These are phyloP conservation scores for Tanypteryx hageni DNA, from an alignment of 2,888 invertebrate species.

Conservation along the genomic window DNA sequence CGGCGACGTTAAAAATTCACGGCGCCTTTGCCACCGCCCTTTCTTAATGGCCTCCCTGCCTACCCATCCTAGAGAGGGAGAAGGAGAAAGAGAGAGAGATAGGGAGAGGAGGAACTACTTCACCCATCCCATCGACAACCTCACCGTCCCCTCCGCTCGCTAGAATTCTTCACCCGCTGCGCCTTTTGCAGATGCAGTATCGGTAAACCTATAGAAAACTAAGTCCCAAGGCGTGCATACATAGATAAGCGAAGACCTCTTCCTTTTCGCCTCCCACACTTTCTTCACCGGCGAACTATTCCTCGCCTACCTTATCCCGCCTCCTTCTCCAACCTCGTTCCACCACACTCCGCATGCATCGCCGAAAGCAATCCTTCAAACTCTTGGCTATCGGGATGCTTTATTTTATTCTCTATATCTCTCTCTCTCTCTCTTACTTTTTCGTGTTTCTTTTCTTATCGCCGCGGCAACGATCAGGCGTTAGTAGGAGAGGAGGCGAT, in stretches of 20 bases:
- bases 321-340: neutral
- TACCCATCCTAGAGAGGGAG: slow-evolving; percentile 27
- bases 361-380: neutral
- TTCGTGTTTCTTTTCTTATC: neutral
- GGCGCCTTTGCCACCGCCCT: slow-evolving; percentile 56
- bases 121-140: too few relatives aligned
- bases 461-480: neutral
- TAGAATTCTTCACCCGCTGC: slow-evolving; percentile 10
- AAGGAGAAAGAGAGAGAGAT: neutral
- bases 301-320: neutral
- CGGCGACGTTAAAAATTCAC: slow-evolving; percentile 55
- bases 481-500: neutral
- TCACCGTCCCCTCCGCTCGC: neutral
- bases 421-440: neutral
- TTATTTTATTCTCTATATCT: neutral
- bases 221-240: slow-evolving; percentile 32
- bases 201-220: slow-evolving; percentile 17
- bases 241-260: neutral
- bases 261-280: slow-evolving; percentile 21
- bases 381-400: neutral
- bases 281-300: slow-evolving; percentile 11
- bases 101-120: too few relatives aligned
- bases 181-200: neutral
- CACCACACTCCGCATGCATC: neutral
- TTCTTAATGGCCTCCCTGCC: slow-evolving; percentile 42